These are phyloP conservation scores for Microctenopoma steveboyesi DNA, from an alignment of 2,797 vertebrate genomes.

Conservation along the genomic window DNA sequence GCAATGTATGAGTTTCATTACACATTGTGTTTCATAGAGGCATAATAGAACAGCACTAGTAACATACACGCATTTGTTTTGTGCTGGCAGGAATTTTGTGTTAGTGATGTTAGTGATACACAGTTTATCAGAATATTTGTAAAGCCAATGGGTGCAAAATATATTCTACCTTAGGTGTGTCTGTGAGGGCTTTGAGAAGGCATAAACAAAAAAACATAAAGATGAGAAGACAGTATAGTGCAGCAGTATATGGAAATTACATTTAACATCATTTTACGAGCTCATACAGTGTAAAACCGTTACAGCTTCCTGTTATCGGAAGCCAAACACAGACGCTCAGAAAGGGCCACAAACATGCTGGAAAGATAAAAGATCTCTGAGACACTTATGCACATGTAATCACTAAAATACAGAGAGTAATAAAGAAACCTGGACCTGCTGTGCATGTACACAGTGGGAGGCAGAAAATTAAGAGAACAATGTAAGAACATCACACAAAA, in stretches of 20 bases:
- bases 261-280: conserved; percentile 33
- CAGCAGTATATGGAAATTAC: conserved; percentile 24
- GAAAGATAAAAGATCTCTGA: conserved; percentile 52
- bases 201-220: conserved; percentile 1
- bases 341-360: conserved; percentile 35
- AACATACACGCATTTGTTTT: conserved; percentile 41
- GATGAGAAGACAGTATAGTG: conserved; percentile 8
- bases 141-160: conserved; percentile 40
- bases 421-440: conserved; percentile 33
- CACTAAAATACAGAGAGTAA: conserved; percentile 1
- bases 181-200: conserved; percentile 30
- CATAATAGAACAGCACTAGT: conserved; percentile 20
- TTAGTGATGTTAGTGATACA: conserved; percentile 53
- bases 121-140: conserved; percentile 31
- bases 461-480: conserved; percentile 48
- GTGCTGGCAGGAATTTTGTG: conserved; percentile 31
- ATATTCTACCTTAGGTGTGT: conserved; percentile 27
- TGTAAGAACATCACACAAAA: conserved; percentile 36
- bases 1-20: conserved; percentile 63
- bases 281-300: conserved; percentile 37
- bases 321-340: conserved; percentile 34
- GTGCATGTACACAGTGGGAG: conserved; percentile 44
- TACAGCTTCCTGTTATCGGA: conserved; percentile 36
- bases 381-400: conserved; percentile 12
- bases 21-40: conserved; percentile 32